Percentiles rank a stretch among this genome's conserved stretches.
These are phyloP conservation scores for Agrilus biguttatus DNA, from an alignment of 2,888 invertebrate species.

Conservation along the genomic window DNA sequence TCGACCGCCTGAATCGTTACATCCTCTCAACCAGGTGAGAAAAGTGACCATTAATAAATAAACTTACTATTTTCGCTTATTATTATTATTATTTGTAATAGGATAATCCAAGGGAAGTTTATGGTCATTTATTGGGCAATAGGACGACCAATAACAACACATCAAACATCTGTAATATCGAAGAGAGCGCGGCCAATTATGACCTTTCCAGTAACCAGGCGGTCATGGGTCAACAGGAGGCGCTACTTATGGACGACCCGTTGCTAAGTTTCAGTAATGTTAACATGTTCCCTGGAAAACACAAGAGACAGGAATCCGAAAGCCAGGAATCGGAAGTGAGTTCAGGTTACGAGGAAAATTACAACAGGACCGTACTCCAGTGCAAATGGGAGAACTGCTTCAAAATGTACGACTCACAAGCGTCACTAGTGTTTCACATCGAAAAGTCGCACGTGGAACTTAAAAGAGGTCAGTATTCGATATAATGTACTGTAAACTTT, in stretches of 20 bases:
- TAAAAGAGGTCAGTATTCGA: conserved; percentile 42
- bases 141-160: conserved; percentile 18
- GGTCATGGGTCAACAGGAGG: conserved; percentile 31
- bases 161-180: conserved; percentile 4
- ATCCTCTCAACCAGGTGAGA: conserved; percentile 6
- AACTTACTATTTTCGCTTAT: background rate
- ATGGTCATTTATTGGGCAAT: conserved; percentile 23
- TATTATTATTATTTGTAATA: conserved; percentile 1
- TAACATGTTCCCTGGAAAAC: conserved; percentile 8
- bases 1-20: conserved; percentile 16
- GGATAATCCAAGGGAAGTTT: conserved; percentile 5
- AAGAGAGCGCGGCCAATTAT: conserved; percentile 4
- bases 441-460: conserved; percentile 80
- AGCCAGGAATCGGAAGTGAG: conserved; percentile 10
- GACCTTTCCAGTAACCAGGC: conserved; percentile 25
- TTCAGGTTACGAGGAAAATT: conserved; percentile 15
- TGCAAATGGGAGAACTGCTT: conserved; percentile 85
- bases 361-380: conserved; percentile 21
- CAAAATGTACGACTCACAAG: conserved; percentile 64
- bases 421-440: conserved; percentile 66
- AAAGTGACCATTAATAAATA: background rate
- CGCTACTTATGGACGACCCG: conserved; percentile 25
- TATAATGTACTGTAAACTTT: too few relatives aligned
- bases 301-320: conserved; percentile 9
- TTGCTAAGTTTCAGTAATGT: conserved; percentile 17